Conservation (phyloP, 2,888 invertebrate species). For the Steinernema scapterisci region DNA sequence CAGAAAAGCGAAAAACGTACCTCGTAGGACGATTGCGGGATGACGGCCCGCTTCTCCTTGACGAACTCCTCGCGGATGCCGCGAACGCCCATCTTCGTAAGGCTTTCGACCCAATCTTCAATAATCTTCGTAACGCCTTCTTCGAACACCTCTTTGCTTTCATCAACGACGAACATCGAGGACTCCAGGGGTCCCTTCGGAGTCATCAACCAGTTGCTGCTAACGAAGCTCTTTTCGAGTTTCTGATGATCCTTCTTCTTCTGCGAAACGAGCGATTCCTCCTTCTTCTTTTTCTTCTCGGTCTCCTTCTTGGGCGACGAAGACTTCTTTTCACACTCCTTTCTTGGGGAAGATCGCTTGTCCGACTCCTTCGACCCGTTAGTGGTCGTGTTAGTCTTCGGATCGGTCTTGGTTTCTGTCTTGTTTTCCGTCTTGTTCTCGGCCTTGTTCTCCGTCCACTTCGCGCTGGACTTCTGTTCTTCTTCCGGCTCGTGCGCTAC, state of each 20-base stretch:
- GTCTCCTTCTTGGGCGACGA: not conserved
- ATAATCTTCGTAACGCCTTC: not conserved
- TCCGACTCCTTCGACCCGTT: too few species aligned
- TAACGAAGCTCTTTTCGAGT: too few species aligned
- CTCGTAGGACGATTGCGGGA: not conserved
- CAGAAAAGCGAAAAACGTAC: not conserved
- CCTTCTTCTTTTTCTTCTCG: not conserved
- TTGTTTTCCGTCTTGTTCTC: too few species aligned
- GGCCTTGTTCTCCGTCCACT: not conserved
- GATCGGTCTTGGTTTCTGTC: too few species aligned
- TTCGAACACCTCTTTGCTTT: not conserved
- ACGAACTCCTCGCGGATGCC: slow-evolving; percentile 13
- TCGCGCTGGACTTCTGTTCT: not conserved
- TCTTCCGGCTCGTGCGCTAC: not conserved
- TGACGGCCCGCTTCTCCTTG: not conserved
- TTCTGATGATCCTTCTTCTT: too few species aligned
- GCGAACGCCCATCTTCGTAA: not conserved
- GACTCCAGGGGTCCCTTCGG: not conserved
- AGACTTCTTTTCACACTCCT: too few species aligned
- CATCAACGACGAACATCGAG: not conserved
- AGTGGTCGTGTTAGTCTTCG: too few species aligned
- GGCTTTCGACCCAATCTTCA: not conserved
- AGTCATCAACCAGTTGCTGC: not conserved
- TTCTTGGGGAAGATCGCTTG: too few species aligned
- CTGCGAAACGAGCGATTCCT: not conserved